Evolutionary conservation across 2,888 invertebrate genomes (phyloP), one percentile per base, ranked within the genome.

Genomic region (Eupelmus urozonus): DNA sequence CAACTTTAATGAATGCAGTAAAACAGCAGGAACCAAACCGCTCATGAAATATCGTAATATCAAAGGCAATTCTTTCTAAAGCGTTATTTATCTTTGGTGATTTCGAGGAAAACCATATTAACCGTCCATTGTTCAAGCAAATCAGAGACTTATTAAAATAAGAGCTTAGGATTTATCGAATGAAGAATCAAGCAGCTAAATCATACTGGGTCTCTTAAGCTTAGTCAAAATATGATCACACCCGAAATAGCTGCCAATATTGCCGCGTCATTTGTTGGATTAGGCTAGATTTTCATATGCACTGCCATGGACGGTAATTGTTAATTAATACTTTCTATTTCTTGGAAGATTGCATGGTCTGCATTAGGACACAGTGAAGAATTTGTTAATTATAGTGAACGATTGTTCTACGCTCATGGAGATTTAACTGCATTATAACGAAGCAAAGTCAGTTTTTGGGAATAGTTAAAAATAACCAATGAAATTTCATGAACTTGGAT

Each of bases 71-170:
- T 29, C 23, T 65, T 51, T 51, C 29, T n/a, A n/a, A 62, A 62
- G 5, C 23, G 11, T 1, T n/a, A 23, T 23, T 42, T 42, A 62
- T 2, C 9, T 59, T 59, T 11, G n/a, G 18, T 13, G 23, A 7
- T 42, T 16, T 18, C 5, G 40, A 20, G 23, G 55, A 67, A 40
- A 23, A 67, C 23, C 60, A 23, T 34, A 16, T 71, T 57, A 71
- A 71, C 60, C 70, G 60, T 71, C 60, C 60, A 60, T 49, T 71
- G 45, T 59, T 59, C 20, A 42, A 62, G 42, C 20, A 29, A 45
- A 69, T 59, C 59, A 42, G 69, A 59, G 57, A 69, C 69, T 69
- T 69, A 69, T 27, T 69, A 59, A 57, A 27, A 25, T 69, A 57
- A 42, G 42, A 69, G n/a, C 40, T 34, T 67, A 67, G 40, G 20